Evolutionary conservation across 2,888 invertebrate species (phyloP), one percentile per base, ranked within the genome.

Genomic region (Ditylenchus weischeri): DNA sequence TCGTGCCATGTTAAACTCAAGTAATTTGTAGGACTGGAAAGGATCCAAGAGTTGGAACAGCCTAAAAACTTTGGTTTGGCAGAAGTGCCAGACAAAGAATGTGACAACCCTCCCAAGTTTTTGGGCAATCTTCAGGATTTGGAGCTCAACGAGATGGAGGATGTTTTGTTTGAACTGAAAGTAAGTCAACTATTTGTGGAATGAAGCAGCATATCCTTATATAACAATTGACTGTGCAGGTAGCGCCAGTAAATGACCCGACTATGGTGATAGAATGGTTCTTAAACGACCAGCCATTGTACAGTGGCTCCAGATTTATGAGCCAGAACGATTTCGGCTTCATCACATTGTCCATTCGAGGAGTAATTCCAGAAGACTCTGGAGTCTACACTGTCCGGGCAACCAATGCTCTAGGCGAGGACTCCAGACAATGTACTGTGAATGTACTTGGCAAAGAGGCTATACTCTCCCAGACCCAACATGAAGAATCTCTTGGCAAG

Each of bases 221-320:
- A 19, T 5, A 35, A 36, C 29, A 4, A n/a, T 49, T 29, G 43
- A 15, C 8, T 43, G 47, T 66, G 48, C 64, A 76, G 70, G 65
- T 98, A 47, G 91, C 92, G 0, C 96, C 98, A 0, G 91, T 95
- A 29, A 94, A 95, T 80, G 98, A 98, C 84, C 93, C 96, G 5
- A 93, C 93, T 0, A 95, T 98, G 95, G 89, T 90, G 76, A 93
- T 98, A 13, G 95, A 96, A 86, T 98, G 96, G 98, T 94, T 89
- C 86, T 90, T 92, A 84, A 92, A 98, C 85, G 95, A 93, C 64
- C 88, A 90, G 79, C 93, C 94, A 3, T 89, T 98, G 79, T 90
- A 90, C 35, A 78, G 77, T 57, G 82, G 79, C 65, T 74, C 74
- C 68, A 70, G 79, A 58, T 77, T 81, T 23, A 76, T 76, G 65